Percentiles rank a stretch among this genome's conserved stretches.
These are phyloP conservation scores for Darevskia nairensis DNA, from an alignment of 2,797 vertebrate species.

Conservation along the genomic window DNA sequence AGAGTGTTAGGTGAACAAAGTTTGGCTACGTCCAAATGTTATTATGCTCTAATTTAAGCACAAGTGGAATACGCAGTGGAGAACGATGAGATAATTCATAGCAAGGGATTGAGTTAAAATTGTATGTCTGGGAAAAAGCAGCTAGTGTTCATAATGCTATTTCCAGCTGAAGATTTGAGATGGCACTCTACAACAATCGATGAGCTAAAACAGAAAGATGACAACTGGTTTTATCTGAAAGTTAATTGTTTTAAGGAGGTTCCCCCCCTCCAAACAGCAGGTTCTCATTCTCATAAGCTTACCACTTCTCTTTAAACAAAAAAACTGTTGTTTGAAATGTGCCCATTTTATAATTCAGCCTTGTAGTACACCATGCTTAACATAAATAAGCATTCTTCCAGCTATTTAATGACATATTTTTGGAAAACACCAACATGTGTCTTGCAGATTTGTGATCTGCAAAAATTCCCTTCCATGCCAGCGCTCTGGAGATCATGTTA, in stretches of 20 bases:
- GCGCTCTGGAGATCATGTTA: conserved; percentile 58
- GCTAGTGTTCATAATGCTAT: background rate
- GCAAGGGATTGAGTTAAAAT: background rate
- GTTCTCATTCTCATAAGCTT: conserved; percentile 26
- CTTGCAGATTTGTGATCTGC: conserved; percentile 77
- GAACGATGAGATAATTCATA: background rate
- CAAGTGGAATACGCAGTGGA: conserved; percentile 16
- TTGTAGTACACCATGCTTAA: conserved; percentile 21
- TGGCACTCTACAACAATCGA: conserved; percentile 8
- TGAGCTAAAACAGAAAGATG: conserved; percentile 43
- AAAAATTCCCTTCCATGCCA: conserved; percentile 66
- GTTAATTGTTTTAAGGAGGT: conserved; percentile 46
- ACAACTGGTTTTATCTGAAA: conserved; percentile 47
- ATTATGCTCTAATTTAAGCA: background rate
- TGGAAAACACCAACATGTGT: conserved; percentile 67
- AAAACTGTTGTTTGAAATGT: conserved; percentile 53
- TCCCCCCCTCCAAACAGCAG: conserved; percentile 48
- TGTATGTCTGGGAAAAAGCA: background rate
- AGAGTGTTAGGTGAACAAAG: background rate
- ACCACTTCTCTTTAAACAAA: conserved; percentile 40
- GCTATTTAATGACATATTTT: conserved; percentile 73
- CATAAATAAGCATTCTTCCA: conserved; percentile 70
- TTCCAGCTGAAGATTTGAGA: background rate
- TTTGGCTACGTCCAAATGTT: background rate
- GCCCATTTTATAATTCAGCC: conserved; percentile 47